A percentile compares a stretch with the other conserved stretches of the same genome.
phyloP scores from a whole-genome alignment of 1,140 invertebrate species.

The Pristionchus pacificus region DNA sequence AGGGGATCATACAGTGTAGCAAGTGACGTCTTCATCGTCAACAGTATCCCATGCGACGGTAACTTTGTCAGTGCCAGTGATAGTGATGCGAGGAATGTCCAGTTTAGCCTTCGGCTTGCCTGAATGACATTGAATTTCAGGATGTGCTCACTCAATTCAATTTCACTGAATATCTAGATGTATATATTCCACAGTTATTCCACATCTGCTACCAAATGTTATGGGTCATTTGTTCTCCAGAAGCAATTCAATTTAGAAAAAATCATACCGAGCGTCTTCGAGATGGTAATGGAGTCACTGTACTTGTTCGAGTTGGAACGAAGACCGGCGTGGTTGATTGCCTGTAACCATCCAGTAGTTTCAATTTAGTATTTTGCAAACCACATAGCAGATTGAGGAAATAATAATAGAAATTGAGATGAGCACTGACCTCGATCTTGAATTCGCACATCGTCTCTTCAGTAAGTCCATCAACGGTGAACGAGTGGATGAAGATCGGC shows the following conservation, averaged over 20 bases:
- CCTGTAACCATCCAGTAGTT: neutral
- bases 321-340: slow-evolving; percentile 80
- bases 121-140: slow-evolving; percentile 24
- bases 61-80: slow-evolving; percentile 43
- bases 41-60: slow-evolving; percentile 38
- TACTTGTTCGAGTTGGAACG: slow-evolving; percentile 63
- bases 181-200: no score
- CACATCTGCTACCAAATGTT: no score
- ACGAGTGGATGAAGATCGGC: slow-evolving; percentile 78
- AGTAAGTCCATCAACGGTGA: slow-evolving; percentile 78
- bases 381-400: no score
- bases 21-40: slow-evolving; percentile 32
- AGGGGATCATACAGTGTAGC: slow-evolving; percentile 32
- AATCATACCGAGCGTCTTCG: slow-evolving; percentile 1
- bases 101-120: slow-evolving; percentile 35
- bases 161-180: no score
- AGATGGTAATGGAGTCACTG: slow-evolving; percentile 40
- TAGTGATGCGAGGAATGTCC: slow-evolving; percentile 31
- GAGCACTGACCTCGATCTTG: slow-evolving; percentile 74
- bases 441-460: slow-evolving; percentile 90
- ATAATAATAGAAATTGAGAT: neutral
- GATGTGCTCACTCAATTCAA: no score
- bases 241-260: no score
- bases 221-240: no score
- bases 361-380: no score